phyloP scores from a whole-genome alignment of 2,113 vertebrate genomes.

The Rana temporaria region DNA sequence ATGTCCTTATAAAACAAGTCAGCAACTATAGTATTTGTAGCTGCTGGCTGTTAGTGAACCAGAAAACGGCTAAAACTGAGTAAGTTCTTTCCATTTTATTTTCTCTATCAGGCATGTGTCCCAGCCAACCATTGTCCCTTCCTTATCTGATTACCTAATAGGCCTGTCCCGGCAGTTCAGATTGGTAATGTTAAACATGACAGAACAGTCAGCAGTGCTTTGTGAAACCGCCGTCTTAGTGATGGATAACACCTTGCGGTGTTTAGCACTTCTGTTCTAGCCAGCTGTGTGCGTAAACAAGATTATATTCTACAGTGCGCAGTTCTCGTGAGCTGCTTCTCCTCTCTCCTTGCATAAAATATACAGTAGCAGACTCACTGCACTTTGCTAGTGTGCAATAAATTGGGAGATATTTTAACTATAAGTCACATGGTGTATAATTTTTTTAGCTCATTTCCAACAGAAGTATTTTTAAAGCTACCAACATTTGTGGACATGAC shows the following conservation, averaged over 20 bases:
- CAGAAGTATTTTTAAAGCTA: no score
- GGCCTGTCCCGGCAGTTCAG: slow-evolving; percentile 19
- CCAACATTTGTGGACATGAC: no score
- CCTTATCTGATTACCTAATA: slow-evolving; percentile 40
- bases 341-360: slow-evolving; percentile 4
- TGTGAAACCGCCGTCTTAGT: slow-evolving; percentile 13
- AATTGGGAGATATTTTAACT: no score
- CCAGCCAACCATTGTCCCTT: background rate
- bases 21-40: no score
- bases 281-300: slow-evolving; percentile 50
- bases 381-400: no score
- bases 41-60: no score
- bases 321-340: background rate
- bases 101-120: background rate
- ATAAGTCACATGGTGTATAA: no score
- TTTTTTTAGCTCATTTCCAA: no score
- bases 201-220: slow-evolving; percentile 7
- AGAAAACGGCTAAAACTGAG: no score
- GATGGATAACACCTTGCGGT: slow-evolving; percentile 22
- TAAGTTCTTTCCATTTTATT: background rate
- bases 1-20: no score
- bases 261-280: slow-evolving; percentile 45
- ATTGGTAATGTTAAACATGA: slow-evolving; percentile 35
- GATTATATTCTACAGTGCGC: slow-evolving; percentile 35
- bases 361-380: background rate